These are phyloP conservation scores for Strigamia crassipes DNA, from an alignment of 2,888 invertebrate genomes.

Conservation along the genomic window DNA sequence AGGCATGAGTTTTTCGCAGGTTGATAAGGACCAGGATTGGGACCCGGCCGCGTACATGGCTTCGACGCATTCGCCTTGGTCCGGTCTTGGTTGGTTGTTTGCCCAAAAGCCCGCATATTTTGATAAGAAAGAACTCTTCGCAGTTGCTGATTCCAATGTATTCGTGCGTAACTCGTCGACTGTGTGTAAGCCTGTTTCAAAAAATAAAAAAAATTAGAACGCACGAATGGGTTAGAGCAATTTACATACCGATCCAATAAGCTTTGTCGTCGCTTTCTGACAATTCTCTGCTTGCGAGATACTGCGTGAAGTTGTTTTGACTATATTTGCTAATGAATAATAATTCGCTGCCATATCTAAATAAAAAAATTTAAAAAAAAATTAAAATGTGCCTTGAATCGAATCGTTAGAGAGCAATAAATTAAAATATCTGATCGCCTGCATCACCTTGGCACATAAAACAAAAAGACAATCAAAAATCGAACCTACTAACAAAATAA, in stretches of 20 bases:
- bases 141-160: constrained; percentile 88
- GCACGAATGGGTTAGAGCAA: background rate
- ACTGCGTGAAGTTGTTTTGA: constrained; percentile 89
- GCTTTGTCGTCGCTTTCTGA: constrained; percentile 59
- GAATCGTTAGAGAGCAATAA: background rate
- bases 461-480: constrained; percentile 13
- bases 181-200: constrained; percentile 72
- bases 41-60: constrained; percentile 64
- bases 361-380: constrained; percentile 55
- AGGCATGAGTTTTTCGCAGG: constrained; percentile 90
- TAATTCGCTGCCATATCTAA: constrained; percentile 91
- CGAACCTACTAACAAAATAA: background rate
- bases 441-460: constrained; percentile 35
- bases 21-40: constrained; percentile 92
- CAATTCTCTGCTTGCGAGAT: constrained; percentile 69
- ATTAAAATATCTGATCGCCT: constrained; percentile 13
- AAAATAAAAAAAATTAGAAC: background rate
- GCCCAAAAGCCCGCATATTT: constrained; percentile 95
- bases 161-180: constrained; percentile 90
- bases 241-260: constrained; percentile 69
- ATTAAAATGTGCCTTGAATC: constrained; percentile 19
- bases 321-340: constrained; percentile 87
- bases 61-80: constrained; percentile 85
- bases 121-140: constrained; percentile 76
- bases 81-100: constrained; percentile 82